phyloP scores from a whole-genome alignment of 2,888 invertebrate species.

The Apamea epomidion region DNA sequence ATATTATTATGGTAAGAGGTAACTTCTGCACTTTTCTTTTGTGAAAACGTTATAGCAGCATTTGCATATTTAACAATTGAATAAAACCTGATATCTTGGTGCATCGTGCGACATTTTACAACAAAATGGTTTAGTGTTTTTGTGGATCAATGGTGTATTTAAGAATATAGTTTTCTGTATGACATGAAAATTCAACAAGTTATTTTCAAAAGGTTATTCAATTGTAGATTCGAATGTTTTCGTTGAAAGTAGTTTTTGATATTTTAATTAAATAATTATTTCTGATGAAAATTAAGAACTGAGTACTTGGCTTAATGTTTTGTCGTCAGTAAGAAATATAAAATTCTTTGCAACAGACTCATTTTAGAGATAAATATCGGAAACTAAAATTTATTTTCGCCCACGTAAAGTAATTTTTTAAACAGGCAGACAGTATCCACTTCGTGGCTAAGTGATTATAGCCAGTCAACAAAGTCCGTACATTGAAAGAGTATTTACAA shows the following conservation, averaged over 20 bases:
- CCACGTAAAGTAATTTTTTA: neutral
- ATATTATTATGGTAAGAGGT: slow-evolving; percentile 12
- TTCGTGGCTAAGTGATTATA: neutral
- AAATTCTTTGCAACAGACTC: neutral
- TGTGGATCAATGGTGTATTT: too few relatives aligned
- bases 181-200: neutral
- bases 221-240: neutral
- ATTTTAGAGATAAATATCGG: neutral
- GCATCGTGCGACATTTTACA: neutral
- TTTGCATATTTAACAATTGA: neutral
- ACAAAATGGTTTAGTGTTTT: neutral
- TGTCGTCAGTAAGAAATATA: neutral
- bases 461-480: neutral
- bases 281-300: neutral
- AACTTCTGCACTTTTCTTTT: neutral
- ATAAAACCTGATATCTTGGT: neutral
- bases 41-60: neutral
- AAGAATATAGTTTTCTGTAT: neutral
- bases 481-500: too few relatives aligned
- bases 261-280: neutral
- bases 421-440: neutral
- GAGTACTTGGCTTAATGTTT: neutral
- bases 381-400: neutral
- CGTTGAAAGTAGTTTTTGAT: neutral
- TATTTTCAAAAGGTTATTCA: neutral